Evolutionary conservation across 2,888 invertebrate species (phyloP).

Genomic region (Eudasyphora cyanicolor): DNA sequence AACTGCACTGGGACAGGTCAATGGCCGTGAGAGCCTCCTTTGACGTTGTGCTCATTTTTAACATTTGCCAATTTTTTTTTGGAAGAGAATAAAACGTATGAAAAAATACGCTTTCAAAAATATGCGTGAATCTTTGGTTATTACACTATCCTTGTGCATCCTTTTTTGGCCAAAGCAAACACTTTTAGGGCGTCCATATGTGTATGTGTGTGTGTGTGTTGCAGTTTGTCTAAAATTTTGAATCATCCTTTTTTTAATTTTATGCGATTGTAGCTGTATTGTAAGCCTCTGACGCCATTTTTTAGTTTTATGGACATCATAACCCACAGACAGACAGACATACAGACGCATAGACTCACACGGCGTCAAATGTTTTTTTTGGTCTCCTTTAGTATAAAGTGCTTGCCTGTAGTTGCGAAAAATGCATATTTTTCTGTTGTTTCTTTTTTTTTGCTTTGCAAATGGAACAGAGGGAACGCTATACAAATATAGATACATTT

Average conservation of each 20-base stretch:
- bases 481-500: background rate
- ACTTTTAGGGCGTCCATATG: background rate
- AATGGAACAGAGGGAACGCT: background rate
- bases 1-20: background rate
- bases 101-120: background rate
- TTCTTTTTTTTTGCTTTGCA: background rate
- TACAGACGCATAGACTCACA: constrained; percentile 15
- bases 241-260: background rate
- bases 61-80: constrained; percentile 47
- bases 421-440: constrained; percentile 24
- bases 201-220: background rate
- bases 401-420: background rate
- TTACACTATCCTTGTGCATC: constrained; percentile 13
- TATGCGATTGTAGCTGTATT: background rate
- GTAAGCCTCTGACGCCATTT: constrained; percentile 55
- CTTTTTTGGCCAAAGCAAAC: background rate
- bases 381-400: background rate
- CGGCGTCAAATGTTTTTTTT: constrained; percentile 14
- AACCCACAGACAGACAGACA: background rate
- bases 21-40: constrained; percentile 1
- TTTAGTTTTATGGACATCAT: constrained; percentile 33
- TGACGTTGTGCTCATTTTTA: constrained; percentile 5
- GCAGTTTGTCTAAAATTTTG: background rate
- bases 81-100: constrained; percentile 6
- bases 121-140: constrained; percentile 6